phyloP scores from a whole-genome alignment of 35 echinoderm and acorn worm species.

The Apostichopus californicus region DNA sequence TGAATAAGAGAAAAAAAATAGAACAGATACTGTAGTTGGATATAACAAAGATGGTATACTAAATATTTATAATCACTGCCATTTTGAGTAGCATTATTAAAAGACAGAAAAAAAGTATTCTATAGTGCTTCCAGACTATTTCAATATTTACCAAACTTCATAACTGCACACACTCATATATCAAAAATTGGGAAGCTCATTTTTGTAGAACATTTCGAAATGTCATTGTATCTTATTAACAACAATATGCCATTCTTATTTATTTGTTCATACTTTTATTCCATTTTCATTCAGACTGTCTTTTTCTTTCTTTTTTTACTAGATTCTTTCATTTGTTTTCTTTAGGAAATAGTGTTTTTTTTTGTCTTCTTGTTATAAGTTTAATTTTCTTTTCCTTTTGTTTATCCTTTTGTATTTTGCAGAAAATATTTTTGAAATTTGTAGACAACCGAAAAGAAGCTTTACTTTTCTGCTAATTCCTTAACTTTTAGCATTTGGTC shows the following conservation, averaged over 20 bases:
- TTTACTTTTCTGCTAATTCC: no score
- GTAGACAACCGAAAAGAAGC: background rate
- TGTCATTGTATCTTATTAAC: background rate
- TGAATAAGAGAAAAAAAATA: no score
- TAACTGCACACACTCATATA: background rate
- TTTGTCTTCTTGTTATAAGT: background rate
- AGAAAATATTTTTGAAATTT: background rate
- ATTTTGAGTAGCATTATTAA: background rate
- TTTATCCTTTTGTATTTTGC: background rate
- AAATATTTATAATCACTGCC: background rate
- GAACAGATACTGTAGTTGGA: background rate
- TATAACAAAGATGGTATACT: background rate
- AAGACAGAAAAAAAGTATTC: background rate
- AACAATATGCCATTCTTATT: background rate
- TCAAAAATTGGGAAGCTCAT: background rate
- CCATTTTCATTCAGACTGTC: background rate
- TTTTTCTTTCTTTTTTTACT: background rate
- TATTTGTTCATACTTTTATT: background rate
- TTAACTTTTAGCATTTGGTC: no score
- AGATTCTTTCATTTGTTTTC: background rate
- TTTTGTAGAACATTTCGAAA: background rate
- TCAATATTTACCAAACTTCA: background rate
- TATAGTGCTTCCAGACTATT: slow-evolving; percentile 1
- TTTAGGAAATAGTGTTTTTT: background rate
- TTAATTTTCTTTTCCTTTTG: background rate